Percentiles rank a stretch among this genome's conserved stretches.
Evolutionary conservation across 2,113 vertebrate species (phyloP).

Genomic region (Pterocles burchelli): DNA sequence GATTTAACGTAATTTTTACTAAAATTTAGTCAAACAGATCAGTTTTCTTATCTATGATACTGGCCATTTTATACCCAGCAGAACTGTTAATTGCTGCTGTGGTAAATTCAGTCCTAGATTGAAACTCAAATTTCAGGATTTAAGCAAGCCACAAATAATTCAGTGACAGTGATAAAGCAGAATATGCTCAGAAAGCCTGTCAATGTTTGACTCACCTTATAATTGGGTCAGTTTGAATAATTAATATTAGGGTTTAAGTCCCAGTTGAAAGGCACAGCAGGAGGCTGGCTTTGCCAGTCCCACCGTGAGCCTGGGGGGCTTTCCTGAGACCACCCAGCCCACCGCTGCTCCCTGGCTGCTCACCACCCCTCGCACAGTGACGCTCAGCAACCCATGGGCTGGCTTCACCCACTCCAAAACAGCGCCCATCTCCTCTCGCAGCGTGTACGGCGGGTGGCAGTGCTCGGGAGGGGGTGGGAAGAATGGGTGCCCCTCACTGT

Average conservation of each 20-base stretch:
- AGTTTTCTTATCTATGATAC: neutral
- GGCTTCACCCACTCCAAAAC: neutral
- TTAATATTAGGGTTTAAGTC: neutral
- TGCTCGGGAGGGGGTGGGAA: accelerated
- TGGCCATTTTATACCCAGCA: neutral
- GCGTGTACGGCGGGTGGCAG: accelerated
- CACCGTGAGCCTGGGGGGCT: neutral
- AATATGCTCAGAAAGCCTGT: neutral
- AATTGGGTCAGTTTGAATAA: neutral
- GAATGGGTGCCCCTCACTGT: accelerated
- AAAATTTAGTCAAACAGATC: neutral
- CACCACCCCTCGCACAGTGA: neutral
- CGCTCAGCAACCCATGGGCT: accelerated
- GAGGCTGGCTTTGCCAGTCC: no score
- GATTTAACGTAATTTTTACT: slow-evolving; percentile 32
- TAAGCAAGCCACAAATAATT: neutral
- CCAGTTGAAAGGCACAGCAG: neutral
- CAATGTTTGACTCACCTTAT: neutral
- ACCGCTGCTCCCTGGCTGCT: neutral
- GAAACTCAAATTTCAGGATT: neutral
- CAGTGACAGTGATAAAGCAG: neutral
- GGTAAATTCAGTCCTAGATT: neutral
- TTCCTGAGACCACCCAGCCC: neutral
- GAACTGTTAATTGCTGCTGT: neutral
- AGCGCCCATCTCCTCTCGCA: accelerated